Evolutionary conservation across 2,113 vertebrate species (phyloP).

Genomic region (Mungos mungo): DNA sequence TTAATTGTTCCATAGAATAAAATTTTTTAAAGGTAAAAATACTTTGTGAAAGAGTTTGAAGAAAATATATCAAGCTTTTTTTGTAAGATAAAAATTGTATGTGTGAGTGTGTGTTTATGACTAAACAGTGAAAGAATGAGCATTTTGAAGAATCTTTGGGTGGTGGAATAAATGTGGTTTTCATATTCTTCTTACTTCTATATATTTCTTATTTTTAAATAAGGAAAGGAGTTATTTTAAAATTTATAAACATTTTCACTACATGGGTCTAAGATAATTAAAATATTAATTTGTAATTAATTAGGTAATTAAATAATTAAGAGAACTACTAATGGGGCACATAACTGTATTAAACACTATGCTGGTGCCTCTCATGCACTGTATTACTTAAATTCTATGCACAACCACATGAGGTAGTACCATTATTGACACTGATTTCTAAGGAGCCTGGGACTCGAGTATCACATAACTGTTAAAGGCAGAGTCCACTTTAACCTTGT

Average conservation of each 20-base stretch:
- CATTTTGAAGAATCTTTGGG: background rate
- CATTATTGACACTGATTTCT: background rate
- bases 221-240: background rate
- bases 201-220: background rate
- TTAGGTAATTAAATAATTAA: too few species aligned
- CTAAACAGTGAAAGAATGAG: background rate
- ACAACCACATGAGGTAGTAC: background rate
- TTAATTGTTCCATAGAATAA: background rate
- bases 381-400: background rate
- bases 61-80: background rate
- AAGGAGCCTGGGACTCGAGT: background rate
- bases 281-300: too few species aligned
- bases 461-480: background rate
- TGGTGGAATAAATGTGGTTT: background rate
- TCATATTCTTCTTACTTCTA: background rate
- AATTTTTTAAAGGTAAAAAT: background rate
- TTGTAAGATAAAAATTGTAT: background rate
- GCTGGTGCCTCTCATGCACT: background rate
- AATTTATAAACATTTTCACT: background rate
- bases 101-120: background rate
- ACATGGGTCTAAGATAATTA: background rate
- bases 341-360: background rate
- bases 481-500: background rate
- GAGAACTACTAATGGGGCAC: background rate
- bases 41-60: background rate